Base-by-base conservation (phyloP, 2,888 invertebrate genomes). In the Pammene fasciana region DNA sequence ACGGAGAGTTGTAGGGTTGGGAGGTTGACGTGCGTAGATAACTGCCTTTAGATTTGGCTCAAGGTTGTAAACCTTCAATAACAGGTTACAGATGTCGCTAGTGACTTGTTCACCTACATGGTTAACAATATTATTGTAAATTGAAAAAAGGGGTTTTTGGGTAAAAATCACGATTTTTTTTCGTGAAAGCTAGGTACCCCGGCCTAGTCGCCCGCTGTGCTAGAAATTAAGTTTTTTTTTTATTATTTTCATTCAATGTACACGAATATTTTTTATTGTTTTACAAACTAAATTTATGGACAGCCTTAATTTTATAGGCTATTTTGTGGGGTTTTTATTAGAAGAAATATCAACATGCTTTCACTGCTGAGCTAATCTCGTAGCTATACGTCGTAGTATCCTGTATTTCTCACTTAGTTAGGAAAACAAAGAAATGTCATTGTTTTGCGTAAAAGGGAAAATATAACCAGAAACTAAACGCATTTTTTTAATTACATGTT, bases 301-400 rank as follows among this genome's bases (percentile, higher is more conserved):
- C 70, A 70, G 70, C 70, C 70, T 70, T 70, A 65, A 46, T 55
- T 65, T 48, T 13, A 56, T 70, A 70, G 70, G 70, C 70, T 70
- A 65, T 60, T 56, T 64, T 8, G 14, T 14, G 8, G 14, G 16
- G n/a, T 13, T 43, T 16, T 57, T 52, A 38, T 52, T 52, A 57
- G 43, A 55, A 62, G 57, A 50, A 62, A 57, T 18, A 50, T 46
- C 14, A 18, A 11, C 1, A 34, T 16, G 26, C 26, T 26, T 54
- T 34, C 13, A 52, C 52, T 34, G 52, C 13, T 52, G n/a, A 11
- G 50, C 18, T 50, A 11, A 50, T 4, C 50, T 26, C 9, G 18
- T 5, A 10, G 50, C 50, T 50, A 10, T 50, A 26, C 11, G 18
- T 6, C 18, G 50, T 50, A 50, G 26, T 26, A 26, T 26, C 13